Evolutionary conservation across 30 jellyfish, hydroid and myxozoan genomes (phyloP).

Genomic region (Rhopilema esculentum): DNA sequence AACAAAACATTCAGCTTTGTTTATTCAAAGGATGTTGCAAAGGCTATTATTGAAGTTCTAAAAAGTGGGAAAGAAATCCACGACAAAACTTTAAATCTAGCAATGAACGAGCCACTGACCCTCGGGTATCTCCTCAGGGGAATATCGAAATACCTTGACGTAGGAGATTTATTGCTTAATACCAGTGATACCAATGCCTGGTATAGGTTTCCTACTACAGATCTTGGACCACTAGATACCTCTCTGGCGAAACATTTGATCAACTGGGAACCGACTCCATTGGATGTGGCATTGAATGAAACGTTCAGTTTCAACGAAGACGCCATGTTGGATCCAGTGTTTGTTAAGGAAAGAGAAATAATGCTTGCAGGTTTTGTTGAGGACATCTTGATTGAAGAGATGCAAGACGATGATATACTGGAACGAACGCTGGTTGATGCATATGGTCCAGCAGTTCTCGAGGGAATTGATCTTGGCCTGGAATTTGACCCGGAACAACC

Average conservation of each 20-base stretch:
- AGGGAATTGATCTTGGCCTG: conserved; percentile 82
- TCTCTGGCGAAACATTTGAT: conserved; percentile 50
- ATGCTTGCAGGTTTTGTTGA: conserved; percentile 89
- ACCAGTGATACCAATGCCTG: conserved; percentile 79
- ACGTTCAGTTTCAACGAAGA: conserved; percentile 85
- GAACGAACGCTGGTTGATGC: conserved; percentile 67
- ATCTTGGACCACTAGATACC: conserved; percentile 85
- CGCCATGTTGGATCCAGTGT: conserved; percentile 83
- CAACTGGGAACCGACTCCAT: conserved; percentile 75
- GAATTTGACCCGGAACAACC: conserved; percentile 80
- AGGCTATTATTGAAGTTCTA: conserved; percentile 55
- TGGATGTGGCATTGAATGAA: conserved; percentile 69
- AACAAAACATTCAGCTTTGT: conserved; percentile 84
- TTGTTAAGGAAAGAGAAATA: conserved; percentile 83
- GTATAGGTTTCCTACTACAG: conserved; percentile 83
- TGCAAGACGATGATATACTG: conserved; percentile 78
- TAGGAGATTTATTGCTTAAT: conserved; percentile 39
- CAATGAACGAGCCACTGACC: conserved; percentile 74
- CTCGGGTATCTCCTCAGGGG: conserved; percentile 44
- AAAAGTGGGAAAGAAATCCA: conserved; percentile 47
- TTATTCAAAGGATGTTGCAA: conserved; percentile 87
- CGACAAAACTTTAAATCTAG: conserved; percentile 80
- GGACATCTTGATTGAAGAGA: conserved; percentile 76
- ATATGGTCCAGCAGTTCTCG: conserved; percentile 84
- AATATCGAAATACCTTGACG: conserved; percentile 49